These are phyloP conservation scores for Melieria crassipennis DNA, from an alignment of 2,888 invertebrate species.

Conservation along the genomic window DNA sequence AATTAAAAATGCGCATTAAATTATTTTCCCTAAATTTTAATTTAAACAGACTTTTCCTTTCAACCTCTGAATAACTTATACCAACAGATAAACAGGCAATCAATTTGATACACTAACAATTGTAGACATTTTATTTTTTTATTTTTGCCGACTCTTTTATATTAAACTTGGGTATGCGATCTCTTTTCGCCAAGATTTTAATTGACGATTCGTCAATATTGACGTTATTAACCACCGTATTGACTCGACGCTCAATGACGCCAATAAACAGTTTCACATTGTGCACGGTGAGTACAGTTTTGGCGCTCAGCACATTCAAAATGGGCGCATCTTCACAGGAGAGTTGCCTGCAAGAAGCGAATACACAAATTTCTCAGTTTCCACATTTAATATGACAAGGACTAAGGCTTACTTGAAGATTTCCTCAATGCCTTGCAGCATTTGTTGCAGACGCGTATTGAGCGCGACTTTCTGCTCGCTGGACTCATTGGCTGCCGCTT, in stretches of 20 bases:
- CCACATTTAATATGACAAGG: neutral
- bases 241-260: conserved; percentile 78
- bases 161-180: conserved; percentile 65
- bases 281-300: conserved; percentile 76
- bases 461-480: conserved; percentile 56
- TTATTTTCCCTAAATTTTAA: too few species aligned
- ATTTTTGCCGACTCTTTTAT: conserved; percentile 62
- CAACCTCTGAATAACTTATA: too few species aligned
- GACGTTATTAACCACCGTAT: conserved; percentile 57
- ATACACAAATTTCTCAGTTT: neutral
- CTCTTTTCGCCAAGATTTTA: conserved; percentile 61
- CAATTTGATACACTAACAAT: conserved; percentile 20
- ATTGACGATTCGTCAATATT: conserved; percentile 61
- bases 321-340: conserved; percentile 80
- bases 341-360: conserved; percentile 69
- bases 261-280: conserved; percentile 86
- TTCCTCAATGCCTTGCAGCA: conserved; percentile 68
- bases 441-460: conserved; percentile 54
- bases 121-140: conserved; percentile 48
- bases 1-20: too few species aligned
- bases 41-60: too few species aligned
- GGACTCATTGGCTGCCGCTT: conserved; percentile 52
- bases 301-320: conserved; percentile 76
- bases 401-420: conserved; percentile 58
- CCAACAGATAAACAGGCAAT: neutral